Evolutionary conservation across 2,888 invertebrate species (phyloP).

Genomic region (Drosophila imparisetae): DNA sequence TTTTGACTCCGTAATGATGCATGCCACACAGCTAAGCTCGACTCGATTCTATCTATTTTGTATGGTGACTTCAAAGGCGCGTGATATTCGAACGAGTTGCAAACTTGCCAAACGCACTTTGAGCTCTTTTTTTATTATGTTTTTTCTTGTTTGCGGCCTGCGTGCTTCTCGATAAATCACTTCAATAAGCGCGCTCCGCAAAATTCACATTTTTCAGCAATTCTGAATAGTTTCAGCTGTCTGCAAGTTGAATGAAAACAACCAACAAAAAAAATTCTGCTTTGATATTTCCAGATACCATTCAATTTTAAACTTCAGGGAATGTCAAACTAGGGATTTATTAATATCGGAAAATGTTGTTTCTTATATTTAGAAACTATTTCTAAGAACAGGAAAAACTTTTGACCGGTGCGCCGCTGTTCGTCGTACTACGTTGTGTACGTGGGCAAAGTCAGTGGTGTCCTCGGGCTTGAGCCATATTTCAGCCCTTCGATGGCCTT

Average conservation of each 20-base stretch:
- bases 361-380: no score
- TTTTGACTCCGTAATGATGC: conserved; percentile 55
- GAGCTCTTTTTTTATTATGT: conserved; percentile 8
- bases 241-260: neutral
- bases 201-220: neutral
- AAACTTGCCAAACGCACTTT: conserved; percentile 40
- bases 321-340: no score
- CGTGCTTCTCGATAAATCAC: conserved; percentile 68
- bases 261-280: no score
- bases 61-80: conserved; percentile 68
- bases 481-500: neutral
- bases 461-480: no score
- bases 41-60: conserved; percentile 11
- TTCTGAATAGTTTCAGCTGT: neutral
- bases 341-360: no score
- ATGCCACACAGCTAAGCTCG: conserved; percentile 8
- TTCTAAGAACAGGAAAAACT: neutral
- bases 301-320: no score
- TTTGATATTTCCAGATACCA: neutral
- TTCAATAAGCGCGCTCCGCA: conserved; percentile 48
- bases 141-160: conserved; percentile 2
- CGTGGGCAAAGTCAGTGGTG: no score
- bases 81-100: conserved; percentile 62
- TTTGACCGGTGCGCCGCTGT: no score
- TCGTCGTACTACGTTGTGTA: no score